Evolutionary conservation across 2,113 vertebrate species (phyloP).

Genomic region (Scomber scombrus): DNA sequence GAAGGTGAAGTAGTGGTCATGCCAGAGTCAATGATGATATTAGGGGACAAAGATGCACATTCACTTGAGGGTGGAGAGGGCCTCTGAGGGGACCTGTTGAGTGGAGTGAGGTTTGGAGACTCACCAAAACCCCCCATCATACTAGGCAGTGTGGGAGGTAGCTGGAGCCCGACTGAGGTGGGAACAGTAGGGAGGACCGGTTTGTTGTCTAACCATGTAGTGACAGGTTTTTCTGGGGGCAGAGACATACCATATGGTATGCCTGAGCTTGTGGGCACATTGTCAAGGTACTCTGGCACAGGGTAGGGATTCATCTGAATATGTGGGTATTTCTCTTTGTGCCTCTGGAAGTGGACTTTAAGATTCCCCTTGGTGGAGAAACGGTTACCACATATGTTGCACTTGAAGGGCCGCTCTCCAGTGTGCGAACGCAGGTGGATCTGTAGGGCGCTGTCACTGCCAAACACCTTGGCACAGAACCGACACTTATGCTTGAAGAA

Average conservation of each 20-base stretch:
- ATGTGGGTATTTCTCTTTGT: constrained; percentile 99
- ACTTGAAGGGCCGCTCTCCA: constrained; percentile 98
- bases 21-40: constrained; percentile 87
- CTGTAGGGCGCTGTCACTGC: constrained; percentile 98
- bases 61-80: constrained; percentile 95
- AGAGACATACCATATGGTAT: constrained; percentile 99
- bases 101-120: constrained; percentile 93
- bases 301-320: constrained; percentile 99
- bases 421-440: constrained; percentile 99
- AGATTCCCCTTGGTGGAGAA: constrained; percentile 99
- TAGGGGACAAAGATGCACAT: constrained; percentile 95
- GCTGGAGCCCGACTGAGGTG: constrained; percentile 92
- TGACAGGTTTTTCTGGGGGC: constrained; percentile 96
- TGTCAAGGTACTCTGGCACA: constrained; percentile 99
- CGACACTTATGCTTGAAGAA: constrained; percentile 99
- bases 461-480: constrained; percentile 99
- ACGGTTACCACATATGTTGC: constrained; percentile 98
- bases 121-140: constrained; percentile 89
- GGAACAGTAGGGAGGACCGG: constrained; percentile 91
- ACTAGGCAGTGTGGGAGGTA: constrained; percentile 91
- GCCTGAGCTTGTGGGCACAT: constrained; percentile 97
- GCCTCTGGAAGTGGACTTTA: constrained; percentile 99
- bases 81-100: constrained; percentile 94
- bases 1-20: constrained; percentile 86
- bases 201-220: constrained; percentile 98